Evolutionary conservation across 2,113 vertebrate species (phyloP), one percentile per base, ranked within the genome.

Genomic region (Trogon melanurus): DNA sequence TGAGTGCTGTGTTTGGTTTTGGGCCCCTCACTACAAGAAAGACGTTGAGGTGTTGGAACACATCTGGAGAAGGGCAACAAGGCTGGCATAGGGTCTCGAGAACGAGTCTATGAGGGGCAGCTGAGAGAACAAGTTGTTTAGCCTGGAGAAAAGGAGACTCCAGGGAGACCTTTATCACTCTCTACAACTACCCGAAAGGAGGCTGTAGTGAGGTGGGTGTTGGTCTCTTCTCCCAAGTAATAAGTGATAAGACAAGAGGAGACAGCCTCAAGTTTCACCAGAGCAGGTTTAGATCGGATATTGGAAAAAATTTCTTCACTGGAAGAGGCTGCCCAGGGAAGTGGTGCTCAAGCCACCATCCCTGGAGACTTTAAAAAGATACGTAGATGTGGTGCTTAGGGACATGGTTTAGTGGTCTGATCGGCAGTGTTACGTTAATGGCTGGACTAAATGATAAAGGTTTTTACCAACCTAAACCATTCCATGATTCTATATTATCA

Each of bases 101-200:
- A 41, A 13, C 41, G 13, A 41, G 41, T 41, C 41, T 13, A 41
- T 41, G 41, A 41, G 41, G 41, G 11, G 41, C 41, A 10, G 41
- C 41, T 41, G 41, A 13, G 41, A 41, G 41, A 41, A 41, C 13
- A 41, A 3, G 1, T 18, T 20, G 32, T 81, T 72, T 41, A 67
- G 11, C 2, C 13, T 85, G 65, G 25, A 73, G 71, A 8, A 48
- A 18, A 58, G 25, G 65, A 85, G 18, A 13, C 14, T 50, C 6
- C 10, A 10, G 58, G 34, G 27, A 51, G 21, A 67, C 27, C 5
- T 41, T 41, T 15, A 8, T 8, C 0, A 0, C 19, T 38, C 60
- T 64, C 30, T n/a, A 13, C 9, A 25, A 2, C 20, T 16, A 0
- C 17, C n/a, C 60, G 32, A 56, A 79, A 86, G 21, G 32, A 32